Base-by-base conservation (phyloP, 1,140 invertebrate species). In the Rhyacophila brunnea region DNA sequence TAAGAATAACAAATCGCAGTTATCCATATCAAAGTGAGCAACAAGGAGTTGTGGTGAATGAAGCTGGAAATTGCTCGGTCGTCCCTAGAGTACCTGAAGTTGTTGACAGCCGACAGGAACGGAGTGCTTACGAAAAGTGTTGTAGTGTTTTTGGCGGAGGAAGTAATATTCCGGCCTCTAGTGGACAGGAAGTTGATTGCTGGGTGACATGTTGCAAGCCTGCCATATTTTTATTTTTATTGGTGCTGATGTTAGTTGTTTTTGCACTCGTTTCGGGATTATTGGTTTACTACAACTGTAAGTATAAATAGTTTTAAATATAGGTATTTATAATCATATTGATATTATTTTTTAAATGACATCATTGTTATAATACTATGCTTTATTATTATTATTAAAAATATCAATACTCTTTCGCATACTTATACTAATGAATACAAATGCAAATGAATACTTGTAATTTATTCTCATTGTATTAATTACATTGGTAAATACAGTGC, bases 221-320 rank as follows among this genome's bases (percentile, higher is more conserved):
- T 3, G 71, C 74, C 1, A 70, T 78, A 14, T 69, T 79, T 10
- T 63, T 79, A 11, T 67, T 78, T 6, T 65, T 79, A 35, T 64
- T 80, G 34, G 70, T 76, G 6, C 61, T 79, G 49, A 70, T 80
- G 34, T 69, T 79, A 14, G 70, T 78, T 14, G 68, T 80, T 6
- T 79, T 79, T 62, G 68, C 79, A 10, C 61, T 79, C 62, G 74
- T 80, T 28, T 76, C 77, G 6, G 75, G 74, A 42, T 71, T 79
- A 52, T 71, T 80, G 55, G 71, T 80, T 54, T 79, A 79, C 67
- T 78, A 77, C 65, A 79, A 80, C 64, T 80, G 79, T 81, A 77
- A 68, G 76, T 80, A 58, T 48, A n/a, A n/a, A n/a, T n/a, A n/a
- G n/a, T n/a, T n/a, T n/a, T n/a, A n/a, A n/a, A n/a, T n/a, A n/a